Evolutionary conservation across 2,113 vertebrate genomes (phyloP).

Genomic region (Bettongia penicillata): DNA sequence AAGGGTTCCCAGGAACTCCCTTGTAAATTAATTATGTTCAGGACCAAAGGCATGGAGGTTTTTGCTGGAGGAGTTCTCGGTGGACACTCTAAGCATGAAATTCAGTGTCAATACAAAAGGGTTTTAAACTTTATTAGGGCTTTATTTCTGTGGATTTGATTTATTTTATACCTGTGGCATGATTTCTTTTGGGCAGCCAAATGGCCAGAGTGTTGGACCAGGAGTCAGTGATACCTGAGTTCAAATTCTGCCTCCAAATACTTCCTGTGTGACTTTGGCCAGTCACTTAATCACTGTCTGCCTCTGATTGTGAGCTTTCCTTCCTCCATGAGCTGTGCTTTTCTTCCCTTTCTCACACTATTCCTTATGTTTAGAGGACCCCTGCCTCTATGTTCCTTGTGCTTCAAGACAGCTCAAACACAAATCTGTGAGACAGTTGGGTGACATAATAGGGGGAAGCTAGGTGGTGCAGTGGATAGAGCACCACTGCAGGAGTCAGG

Average conservation of each 20-base stretch:
- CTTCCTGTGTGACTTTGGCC: neutral
- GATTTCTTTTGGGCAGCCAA: neutral
- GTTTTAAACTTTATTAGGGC: neutral
- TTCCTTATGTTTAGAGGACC: neutral
- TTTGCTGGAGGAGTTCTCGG: neutral
- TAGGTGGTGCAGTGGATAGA: neutral
- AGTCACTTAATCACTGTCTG: neutral
- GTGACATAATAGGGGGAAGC: neutral
- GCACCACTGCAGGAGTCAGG: neutral
- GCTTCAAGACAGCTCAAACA: neutral
- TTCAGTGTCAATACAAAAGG: neutral
- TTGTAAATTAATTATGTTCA: neutral
- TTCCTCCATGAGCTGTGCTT: neutral
- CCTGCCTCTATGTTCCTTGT: neutral
- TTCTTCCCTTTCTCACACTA: neutral
- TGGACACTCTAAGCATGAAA: neutral
- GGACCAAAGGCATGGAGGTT: neutral
- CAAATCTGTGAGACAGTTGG: neutral
- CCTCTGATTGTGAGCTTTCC: neutral
- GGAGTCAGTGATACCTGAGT: neutral
- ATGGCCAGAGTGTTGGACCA: neutral
- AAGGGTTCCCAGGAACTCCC: neutral
- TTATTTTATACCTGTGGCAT: neutral
- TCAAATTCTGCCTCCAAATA: neutral
- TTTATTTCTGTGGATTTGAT: neutral